Conservation (phyloP, 2,797 vertebrate species). For the Tinamus major region DNA sequence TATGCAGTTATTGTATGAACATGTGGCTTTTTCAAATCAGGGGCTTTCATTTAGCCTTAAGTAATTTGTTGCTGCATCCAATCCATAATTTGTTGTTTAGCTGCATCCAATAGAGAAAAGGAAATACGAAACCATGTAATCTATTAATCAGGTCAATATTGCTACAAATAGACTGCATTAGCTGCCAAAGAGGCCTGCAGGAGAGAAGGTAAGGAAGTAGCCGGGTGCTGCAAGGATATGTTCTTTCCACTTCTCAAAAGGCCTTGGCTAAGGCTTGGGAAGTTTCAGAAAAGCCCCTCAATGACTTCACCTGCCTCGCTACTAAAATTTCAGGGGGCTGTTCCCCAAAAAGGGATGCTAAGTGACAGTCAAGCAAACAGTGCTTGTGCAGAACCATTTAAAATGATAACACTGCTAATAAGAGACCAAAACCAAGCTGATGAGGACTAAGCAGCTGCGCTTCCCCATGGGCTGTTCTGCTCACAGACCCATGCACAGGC, state of each 20-base stretch:
- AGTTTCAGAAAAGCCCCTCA: background rate
- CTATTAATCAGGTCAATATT: background rate
- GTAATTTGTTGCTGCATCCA: background rate
- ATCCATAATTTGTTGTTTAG: background rate
- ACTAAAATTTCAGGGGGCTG: background rate
- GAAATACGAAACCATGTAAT: background rate
- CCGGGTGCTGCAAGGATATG: background rate
- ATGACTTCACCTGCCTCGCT: background rate
- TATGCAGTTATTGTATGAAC: background rate
- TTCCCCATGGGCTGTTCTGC: background rate
- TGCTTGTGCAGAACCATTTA: too few relatives aligned
- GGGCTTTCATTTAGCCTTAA: background rate
- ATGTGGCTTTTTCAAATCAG: background rate
- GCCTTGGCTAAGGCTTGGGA: background rate
- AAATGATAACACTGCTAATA: too few relatives aligned
- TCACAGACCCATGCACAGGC: background rate
- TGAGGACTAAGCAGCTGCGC: fast-evolving
- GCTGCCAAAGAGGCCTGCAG: background rate
- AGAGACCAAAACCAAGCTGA: background rate
- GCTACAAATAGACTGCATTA: background rate
- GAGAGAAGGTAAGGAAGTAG: background rate
- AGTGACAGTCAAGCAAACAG: too few relatives aligned
- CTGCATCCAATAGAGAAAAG: background rate
- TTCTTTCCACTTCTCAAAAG: fast-evolving
- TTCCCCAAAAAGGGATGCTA: background rate